Conservation (phyloP, 2,888 invertebrate genomes). For the Melanostoma scalare region DNA sequence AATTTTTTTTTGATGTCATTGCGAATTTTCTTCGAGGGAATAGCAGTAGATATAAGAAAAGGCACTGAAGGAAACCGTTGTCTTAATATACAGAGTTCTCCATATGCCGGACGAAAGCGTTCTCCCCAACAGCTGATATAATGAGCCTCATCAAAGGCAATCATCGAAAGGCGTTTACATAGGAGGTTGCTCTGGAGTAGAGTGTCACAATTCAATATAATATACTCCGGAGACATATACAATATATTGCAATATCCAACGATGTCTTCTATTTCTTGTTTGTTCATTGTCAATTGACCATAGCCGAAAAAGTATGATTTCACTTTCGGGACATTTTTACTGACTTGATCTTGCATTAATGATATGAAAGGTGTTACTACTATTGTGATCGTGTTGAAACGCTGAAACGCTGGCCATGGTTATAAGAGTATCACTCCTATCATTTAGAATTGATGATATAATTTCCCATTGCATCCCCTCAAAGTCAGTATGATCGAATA, state of each 20-base stretch:
- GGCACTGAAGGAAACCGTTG: constrained; percentile 83
- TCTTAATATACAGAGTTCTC: constrained; percentile 81
- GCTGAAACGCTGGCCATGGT: constrained; percentile 89
- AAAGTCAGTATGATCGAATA: constrained; percentile 84
- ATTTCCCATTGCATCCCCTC: constrained; percentile 85
- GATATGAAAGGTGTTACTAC: constrained; percentile 88
- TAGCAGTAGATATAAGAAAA: constrained; percentile 88
- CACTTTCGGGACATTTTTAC: constrained; percentile 82
- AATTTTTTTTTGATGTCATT: constrained; percentile 85
- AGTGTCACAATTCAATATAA: constrained; percentile 81
- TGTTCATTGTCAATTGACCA: constrained; percentile 85
- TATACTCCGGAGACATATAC: constrained; percentile 83
- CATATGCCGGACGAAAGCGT: constrained; percentile 86
- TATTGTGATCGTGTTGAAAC: constrained; percentile 85
- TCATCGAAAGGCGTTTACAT: constrained; percentile 81
- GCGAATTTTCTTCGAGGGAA: constrained; percentile 86
- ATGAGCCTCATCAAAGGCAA: constrained; percentile 90
- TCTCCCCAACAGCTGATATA: constrained; percentile 90
- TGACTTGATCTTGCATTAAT: constrained; percentile 89
- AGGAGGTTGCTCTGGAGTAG: constrained; percentile 75
- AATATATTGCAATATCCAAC: constrained; percentile 76
- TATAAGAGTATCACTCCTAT: constrained; percentile 85
- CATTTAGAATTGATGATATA: constrained; percentile 83
- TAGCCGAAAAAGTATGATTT: constrained; percentile 84
- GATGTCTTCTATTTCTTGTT: constrained; percentile 77